phyloP scores from a whole-genome alignment of 2,113 vertebrate genomes.

The Callipepla squamata region DNA sequence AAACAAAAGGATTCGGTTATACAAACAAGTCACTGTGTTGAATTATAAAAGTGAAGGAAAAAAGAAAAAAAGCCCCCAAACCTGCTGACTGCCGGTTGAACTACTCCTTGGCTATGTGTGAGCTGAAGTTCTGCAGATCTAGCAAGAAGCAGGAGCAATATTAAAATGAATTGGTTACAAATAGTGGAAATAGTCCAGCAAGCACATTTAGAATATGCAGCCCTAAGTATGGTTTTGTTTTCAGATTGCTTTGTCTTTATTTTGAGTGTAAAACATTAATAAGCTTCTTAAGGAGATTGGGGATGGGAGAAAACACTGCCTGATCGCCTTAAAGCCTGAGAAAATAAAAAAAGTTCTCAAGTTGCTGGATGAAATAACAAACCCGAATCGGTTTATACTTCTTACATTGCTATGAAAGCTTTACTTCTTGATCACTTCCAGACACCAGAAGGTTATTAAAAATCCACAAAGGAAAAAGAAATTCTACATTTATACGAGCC shows the following conservation, averaged over 20 bases:
- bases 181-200: slow-evolving; percentile 35
- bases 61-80: background rate
- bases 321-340: slow-evolving; percentile 54
- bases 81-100: slow-evolving; percentile 25
- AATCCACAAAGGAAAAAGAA: slow-evolving; percentile 54
- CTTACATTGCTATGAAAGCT: slow-evolving; percentile 56
- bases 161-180: slow-evolving; percentile 54
- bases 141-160: slow-evolving; percentile 5
- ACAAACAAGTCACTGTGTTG: slow-evolving; percentile 55
- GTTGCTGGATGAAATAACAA: slow-evolving; percentile 64
- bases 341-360: slow-evolving; percentile 53
- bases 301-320: slow-evolving; percentile 29
- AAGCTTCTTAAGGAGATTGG: slow-evolving; percentile 32
- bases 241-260: slow-evolving; percentile 53
- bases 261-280: slow-evolving; percentile 51
- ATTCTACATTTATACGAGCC: slow-evolving; percentile 26
- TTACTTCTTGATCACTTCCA: slow-evolving; percentile 68
- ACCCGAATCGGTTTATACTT: slow-evolving; percentile 51
- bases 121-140: slow-evolving; percentile 46
- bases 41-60: background rate
- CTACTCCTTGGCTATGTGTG: background rate
- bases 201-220: slow-evolving; percentile 21
- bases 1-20: slow-evolving; percentile 67
- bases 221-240: slow-evolving; percentile 32
- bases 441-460: slow-evolving; percentile 60